Evolutionary conservation across 1,140 invertebrate species (phyloP).

Genomic region (Drosophila persimilis): DNA sequence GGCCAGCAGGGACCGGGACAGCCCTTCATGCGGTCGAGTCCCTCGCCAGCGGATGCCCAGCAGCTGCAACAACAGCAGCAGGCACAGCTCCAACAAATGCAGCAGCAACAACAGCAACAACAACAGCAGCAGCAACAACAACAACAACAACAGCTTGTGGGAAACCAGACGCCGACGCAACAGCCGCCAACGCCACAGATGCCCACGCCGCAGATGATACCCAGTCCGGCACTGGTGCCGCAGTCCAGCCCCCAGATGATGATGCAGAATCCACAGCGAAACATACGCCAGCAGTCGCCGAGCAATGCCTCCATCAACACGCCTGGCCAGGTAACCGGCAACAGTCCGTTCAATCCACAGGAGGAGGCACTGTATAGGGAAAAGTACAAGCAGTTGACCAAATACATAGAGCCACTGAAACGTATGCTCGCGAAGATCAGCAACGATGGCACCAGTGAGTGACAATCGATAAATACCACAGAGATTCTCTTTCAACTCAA

Average conservation of each 20-base stretch:
- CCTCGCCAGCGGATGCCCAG: constrained; percentile 79
- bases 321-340: constrained; percentile 88
- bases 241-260: constrained; percentile 87
- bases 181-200: constrained; percentile 63
- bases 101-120: constrained; percentile 54
- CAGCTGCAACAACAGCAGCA: constrained; percentile 59
- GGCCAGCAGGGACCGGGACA: constrained; percentile 62
- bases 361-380: constrained; percentile 96
- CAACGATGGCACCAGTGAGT: constrained; percentile 87
- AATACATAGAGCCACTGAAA: constrained; percentile 95
- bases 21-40: constrained; percentile 85
- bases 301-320: constrained; percentile 90
- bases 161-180: constrained; percentile 83
- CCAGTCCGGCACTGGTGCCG: constrained; percentile 88
- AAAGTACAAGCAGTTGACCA: constrained; percentile 95
- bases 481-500: background rate
- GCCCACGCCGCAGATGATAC: constrained; percentile 85
- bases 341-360: constrained; percentile 87
- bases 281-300: constrained; percentile 90
- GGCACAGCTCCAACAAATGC: constrained; percentile 55
- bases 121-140: constrained; percentile 33
- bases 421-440: constrained; percentile 94
- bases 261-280: constrained; percentile 82
- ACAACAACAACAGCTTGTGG: constrained; percentile 63
- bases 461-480: background rate